phyloP scores from a whole-genome alignment of 2,797 vertebrate species.

The Neosalanx taihuensis region DNA sequence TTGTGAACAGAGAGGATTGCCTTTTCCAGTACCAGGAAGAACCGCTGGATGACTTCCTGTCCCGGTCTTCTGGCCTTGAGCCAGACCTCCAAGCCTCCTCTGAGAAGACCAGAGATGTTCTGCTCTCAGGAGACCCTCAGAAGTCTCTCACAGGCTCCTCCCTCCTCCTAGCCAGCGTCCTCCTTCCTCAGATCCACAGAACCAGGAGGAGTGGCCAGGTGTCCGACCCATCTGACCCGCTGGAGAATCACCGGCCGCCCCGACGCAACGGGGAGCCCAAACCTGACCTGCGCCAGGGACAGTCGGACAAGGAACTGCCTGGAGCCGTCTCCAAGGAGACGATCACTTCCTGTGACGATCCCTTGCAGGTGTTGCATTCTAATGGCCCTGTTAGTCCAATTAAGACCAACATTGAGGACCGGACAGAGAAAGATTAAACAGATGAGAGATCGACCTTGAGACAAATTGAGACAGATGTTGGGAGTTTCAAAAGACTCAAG shows the following conservation, averaged over 20 bases:
- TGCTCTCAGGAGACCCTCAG: neutral
- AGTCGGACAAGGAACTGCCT: conserved; percentile 59
- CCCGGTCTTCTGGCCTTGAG: conserved; percentile 62
- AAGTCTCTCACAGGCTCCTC: conserved; percentile 27
- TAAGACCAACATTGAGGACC: conserved; percentile 61
- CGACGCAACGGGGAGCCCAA: conserved; percentile 16
- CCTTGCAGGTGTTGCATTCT: conserved; percentile 69
- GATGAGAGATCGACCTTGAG: too few relatives aligned
- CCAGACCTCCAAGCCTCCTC: conserved; percentile 65
- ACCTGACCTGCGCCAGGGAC: conserved; percentile 21
- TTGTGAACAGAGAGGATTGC: conserved; percentile 67
- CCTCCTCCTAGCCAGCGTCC: conserved; percentile 48
- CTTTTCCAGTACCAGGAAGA: conserved; percentile 67
- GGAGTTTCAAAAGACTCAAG: too few relatives aligned
- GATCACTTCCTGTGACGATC: conserved; percentile 77
- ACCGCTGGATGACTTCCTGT: conserved; percentile 70
- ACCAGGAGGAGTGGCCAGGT: conserved; percentile 75
- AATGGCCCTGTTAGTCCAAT: conserved; percentile 65
- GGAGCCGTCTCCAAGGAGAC: conserved; percentile 73
- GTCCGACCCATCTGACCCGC: conserved; percentile 65
- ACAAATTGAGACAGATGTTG: too few relatives aligned
- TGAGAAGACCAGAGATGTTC: conserved; percentile 40
- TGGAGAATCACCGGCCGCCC: conserved; percentile 41
- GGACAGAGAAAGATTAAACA: conserved; percentile 45
- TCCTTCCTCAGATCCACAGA: conserved; percentile 62